Conservation (phyloP, 2,113 vertebrate species). For the Colossoma macropomum region DNA sequence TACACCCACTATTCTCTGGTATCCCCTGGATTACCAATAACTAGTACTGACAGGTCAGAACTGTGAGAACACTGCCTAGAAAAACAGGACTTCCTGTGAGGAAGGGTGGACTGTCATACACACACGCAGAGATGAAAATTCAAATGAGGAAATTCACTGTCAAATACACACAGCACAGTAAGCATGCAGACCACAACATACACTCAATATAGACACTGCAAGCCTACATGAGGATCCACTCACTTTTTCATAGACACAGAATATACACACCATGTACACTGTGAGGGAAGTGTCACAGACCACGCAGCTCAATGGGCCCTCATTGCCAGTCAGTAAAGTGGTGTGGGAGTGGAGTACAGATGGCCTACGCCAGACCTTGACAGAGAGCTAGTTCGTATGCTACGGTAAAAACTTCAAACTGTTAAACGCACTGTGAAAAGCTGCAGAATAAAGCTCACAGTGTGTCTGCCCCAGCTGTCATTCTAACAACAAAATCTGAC, state of each 20-base stretch:
- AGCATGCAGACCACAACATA: no score
- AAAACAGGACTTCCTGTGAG: slow-evolving; percentile 43
- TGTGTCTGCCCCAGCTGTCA: background rate
- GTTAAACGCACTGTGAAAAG: background rate
- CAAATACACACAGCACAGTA: no score
- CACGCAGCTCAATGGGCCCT: background rate
- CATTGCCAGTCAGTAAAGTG: background rate
- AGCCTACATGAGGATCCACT: background rate
- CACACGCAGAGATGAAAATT: background rate
- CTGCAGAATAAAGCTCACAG: background rate
- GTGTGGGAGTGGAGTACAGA: slow-evolving; percentile 8
- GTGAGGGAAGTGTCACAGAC: background rate
- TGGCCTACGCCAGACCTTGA: background rate
- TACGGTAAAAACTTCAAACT: no score
- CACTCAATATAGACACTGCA: no score
- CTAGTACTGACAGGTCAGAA: background rate
- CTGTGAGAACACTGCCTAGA: background rate
- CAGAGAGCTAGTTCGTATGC: background rate
- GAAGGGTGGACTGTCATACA: slow-evolving; percentile 4
- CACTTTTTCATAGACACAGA: background rate
- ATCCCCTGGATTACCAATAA: background rate
- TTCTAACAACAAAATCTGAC: background rate
- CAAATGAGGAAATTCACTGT: no score
- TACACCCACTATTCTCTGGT: slow-evolving; percentile 19
- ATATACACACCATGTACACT: background rate